Base-by-base conservation (phyloP, 2,113 vertebrate genomes). In the Anarrhichthys ocellatus region DNA sequence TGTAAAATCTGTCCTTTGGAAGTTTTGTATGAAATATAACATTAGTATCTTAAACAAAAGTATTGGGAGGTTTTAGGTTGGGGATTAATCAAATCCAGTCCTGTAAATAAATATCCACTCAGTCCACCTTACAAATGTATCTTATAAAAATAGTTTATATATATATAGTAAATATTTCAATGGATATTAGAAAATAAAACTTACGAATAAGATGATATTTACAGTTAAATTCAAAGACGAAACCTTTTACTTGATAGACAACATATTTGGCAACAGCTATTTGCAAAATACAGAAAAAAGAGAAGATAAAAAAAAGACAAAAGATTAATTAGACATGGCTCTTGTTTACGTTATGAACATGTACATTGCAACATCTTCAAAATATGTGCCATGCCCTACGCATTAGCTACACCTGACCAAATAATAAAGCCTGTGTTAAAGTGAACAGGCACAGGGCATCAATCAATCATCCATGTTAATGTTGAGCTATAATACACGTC, bases 391-490 rank as follows among this genome's bases (percentile, higher is more conserved):
- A 15, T 68, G 68, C 58, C 76, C 64, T 76, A 14, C 1, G 1
- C 22, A 62, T 72, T 22, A 36, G 42, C 20, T 44, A n/a, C 63
- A 73, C 14, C 18, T 14, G 22, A 74, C 24, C 9, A 61, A 67
- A 77, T 77, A 62, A 54, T 22, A 67, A 74, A 76, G 20, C 42
- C 27, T 67, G 11, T 44, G 32, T 42, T 14, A 77, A 84, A 24
- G 22, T 85, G 38, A 22, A 78, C 58, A 66, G 34, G 84, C 0
- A 22, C 40, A 64, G 9, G 59, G 32, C 50, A 91, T 87, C 63
- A 89, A 92, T 91, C 87, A 87, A 65, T 83, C 82, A 73, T 6
- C 42, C 20, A 1, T 71, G 77, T 73, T 44, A 72, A 17, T 62
- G 79, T 24, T 62, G 46, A 84, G 44, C 17, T 46, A 65, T 46